A percentile compares a stretch with the other conserved stretches of the same genome.
Evolutionary conservation across 2,113 vertebrate species (phyloP).

Genomic region (Macroglossus sobrinus): DNA sequence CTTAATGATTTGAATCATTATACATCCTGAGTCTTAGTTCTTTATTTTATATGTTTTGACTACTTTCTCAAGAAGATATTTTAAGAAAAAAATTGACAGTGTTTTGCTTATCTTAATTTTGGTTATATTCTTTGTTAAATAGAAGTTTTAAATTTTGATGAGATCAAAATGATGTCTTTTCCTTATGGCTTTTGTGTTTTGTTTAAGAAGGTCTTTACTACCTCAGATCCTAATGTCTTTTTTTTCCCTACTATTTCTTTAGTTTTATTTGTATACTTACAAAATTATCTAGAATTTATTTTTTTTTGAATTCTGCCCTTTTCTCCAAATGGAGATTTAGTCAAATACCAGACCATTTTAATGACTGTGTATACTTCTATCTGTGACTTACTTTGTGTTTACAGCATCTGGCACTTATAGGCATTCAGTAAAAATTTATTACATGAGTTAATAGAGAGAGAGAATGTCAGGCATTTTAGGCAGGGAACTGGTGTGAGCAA

Average conservation of each 20-base stretch:
- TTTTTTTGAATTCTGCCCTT: slow-evolving; percentile 31
- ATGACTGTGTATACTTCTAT: not conserved
- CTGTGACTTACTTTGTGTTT: not conserved
- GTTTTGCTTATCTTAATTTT: slow-evolving; percentile 1
- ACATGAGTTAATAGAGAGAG: not conserved
- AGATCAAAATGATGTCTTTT: not conserved
- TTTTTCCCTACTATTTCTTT: not conserved
- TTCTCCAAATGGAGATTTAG: not conserved
- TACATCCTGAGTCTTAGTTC: not conserved
- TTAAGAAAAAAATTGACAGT: slow-evolving; percentile 15
- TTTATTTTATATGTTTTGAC: not conserved
- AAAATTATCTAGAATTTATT: slow-evolving; percentile 12
- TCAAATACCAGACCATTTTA: not conserved
- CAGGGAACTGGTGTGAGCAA: slow-evolving; percentile 33
- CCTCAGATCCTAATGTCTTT: slow-evolving; percentile 9
- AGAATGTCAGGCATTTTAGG: slow-evolving; percentile 59
- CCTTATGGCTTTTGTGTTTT: not conserved
- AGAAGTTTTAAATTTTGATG: slow-evolving; percentile 13
- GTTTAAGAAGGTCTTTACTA: not conserved
- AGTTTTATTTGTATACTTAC: not conserved
- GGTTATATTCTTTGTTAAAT: slow-evolving; percentile 23
- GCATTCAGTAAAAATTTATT: not conserved
- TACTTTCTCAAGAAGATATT: not conserved
- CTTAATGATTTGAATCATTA: slow-evolving; percentile 14
- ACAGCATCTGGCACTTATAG: not conserved